A percentile compares a stretch with the other conserved stretches of the same genome.
Evolutionary conservation across 2,888 invertebrate genomes (phyloP).

Genomic region (Thera obeliscata): DNA sequence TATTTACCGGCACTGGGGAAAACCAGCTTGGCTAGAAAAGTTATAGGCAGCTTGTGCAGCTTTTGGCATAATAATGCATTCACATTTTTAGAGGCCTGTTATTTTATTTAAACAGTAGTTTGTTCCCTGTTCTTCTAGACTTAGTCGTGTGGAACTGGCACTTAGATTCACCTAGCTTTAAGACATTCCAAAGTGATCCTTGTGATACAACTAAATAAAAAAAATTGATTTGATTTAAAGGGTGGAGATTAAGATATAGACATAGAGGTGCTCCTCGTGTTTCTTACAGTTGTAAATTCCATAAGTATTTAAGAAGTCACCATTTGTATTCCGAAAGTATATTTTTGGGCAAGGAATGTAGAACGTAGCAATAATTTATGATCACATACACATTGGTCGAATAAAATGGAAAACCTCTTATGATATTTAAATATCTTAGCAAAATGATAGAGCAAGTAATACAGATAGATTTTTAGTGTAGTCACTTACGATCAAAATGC

Average conservation of each 20-base stretch:
- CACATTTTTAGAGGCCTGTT: background rate
- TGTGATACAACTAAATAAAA: no score
- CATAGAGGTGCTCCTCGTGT: no score
- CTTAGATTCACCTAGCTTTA: no score
- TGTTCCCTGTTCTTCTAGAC: no score
- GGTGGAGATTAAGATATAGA: no score
- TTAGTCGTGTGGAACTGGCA: no score
- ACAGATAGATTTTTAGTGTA: background rate
- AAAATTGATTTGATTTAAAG: no score
- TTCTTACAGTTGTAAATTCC: no score
- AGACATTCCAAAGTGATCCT: no score
- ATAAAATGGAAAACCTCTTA: background rate
- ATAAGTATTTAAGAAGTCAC: no score
- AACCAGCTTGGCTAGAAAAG: slow-evolving; percentile 24
- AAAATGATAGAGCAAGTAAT: slow-evolving; percentile 7
- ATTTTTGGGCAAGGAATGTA: background rate
- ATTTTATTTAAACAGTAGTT: background rate
- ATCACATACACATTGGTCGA: background rate
- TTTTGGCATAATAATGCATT: slow-evolving; percentile 1
- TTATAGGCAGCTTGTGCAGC: slow-evolving; percentile 14
- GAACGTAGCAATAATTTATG: background rate
- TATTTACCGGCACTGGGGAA: slow-evolving; percentile 33
- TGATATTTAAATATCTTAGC: background rate
- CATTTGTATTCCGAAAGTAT: background rate
- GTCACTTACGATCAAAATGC: slow-evolving; percentile 62